Evolutionary conservation across 2,113 vertebrate genomes (phyloP), one percentile per base, ranked within the genome.

Genomic region (Herpailurus yagouaroundi): DNA sequence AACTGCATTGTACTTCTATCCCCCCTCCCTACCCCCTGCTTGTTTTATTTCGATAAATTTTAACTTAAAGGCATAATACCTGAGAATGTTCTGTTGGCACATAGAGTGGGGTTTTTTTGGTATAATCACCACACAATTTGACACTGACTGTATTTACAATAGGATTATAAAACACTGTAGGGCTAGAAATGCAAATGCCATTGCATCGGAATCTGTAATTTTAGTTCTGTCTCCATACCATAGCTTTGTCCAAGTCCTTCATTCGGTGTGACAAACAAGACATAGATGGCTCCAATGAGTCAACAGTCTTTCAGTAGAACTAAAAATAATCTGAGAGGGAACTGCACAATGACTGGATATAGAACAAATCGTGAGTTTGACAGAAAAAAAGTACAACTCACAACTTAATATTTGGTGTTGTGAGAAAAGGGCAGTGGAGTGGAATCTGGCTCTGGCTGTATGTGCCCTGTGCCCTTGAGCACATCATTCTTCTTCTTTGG

Each of bases 41-140:
- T 96, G 96, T 98, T 98, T 98, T 98, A 98, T 98, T 98, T 98
- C 91, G 94, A 98, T 99, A 98, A 98, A 98, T 98, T 99, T 98
- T 98, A 98, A 98, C 98, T 99, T 98, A 99, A 98, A 99, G 98
- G 98, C 98, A 98, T 98, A 98, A 98, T 96, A 97, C 97, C 97
- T 97, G 95, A 95, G 94, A 97, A 92, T 86, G 63, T 84, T 98
- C 88, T 97, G 33, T 96, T 93, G 52, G 57, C 97, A 97, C 86
- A 73, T 10, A 74, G 64, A 93, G 71, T 96, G 85, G 92, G 86
- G 93, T 89, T 90, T 45, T 66, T 77, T 89, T 48, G 4, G 36
- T 95, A 85, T 85, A 95, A 97, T 96, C 89, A 91, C 88, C 64
- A 71, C 29, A 86, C 7, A 96, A 95, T 69, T 96, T 98, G 84